Evolutionary conservation across 1,140 invertebrate genomes (phyloP).

Genomic region (Drosophila chauvacae): DNA sequence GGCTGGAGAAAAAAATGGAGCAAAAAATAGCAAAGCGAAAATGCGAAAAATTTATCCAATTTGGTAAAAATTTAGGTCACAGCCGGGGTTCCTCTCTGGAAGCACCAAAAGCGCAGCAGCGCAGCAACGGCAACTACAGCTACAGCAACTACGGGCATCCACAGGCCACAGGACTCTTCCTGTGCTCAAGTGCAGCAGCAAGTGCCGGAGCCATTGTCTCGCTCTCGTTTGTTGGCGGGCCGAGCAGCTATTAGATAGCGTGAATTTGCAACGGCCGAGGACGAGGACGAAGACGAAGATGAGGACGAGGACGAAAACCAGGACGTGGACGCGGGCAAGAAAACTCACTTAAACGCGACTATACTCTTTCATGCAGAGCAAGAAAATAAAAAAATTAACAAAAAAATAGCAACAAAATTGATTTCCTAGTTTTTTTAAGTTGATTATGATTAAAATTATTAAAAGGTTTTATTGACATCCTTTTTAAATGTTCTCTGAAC

Average conservation of each 20-base stretch:
- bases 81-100: conserved; percentile 62
- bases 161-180: conserved; percentile 59
- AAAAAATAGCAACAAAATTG: too few species aligned
- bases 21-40: conserved; percentile 62
- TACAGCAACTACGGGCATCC: conserved; percentile 29
- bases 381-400: too few species aligned
- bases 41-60: conserved; percentile 84
- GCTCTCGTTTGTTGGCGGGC: conserved; percentile 44
- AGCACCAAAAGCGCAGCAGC: conserved; percentile 73
- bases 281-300: neutral
- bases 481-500: neutral
- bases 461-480: neutral
- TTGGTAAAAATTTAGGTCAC: conserved; percentile 84
- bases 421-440: neutral
- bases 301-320: too few species aligned
- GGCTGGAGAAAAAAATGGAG: conserved; percentile 15
- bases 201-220: conserved; percentile 74
- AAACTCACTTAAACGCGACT: conserved; percentile 34
- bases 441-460: neutral
- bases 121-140: conserved; percentile 44
- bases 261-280: conserved; percentile 49
- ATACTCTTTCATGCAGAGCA: neutral
- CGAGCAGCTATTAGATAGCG: conserved; percentile 56
- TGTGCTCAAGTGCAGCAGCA: conserved; percentile 77
- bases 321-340: conserved; percentile 22